Percentiles rank a stretch among this genome's conserved stretches.
These are phyloP conservation scores for Andrena bicolor DNA, from an alignment of 2,888 invertebrate species.

Conservation along the genomic window DNA sequence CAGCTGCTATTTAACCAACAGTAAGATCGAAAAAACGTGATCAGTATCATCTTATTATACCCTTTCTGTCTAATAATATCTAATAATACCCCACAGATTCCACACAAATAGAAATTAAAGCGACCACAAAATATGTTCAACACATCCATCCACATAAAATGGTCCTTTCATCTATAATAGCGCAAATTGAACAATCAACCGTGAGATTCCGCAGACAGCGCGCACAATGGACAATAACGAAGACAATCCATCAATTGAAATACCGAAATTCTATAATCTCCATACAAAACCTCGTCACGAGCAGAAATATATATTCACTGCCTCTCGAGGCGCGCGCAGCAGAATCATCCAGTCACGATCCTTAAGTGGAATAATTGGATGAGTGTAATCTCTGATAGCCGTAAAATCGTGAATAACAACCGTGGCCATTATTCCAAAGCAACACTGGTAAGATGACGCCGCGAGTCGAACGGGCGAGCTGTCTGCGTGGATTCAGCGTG, in stretches of 20 bases:
- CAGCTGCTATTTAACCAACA: too few species aligned
- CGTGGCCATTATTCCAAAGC: conserved; percentile 17
- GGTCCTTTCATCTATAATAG: too few species aligned
- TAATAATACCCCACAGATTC: too few species aligned
- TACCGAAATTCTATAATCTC: not conserved
- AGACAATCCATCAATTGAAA: not conserved
- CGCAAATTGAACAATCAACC: not conserved
- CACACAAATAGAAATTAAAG: too few species aligned
- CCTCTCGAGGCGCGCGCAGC: too few species aligned
- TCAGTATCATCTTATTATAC: too few species aligned
- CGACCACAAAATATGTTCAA: too few species aligned
- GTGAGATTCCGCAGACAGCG: not conserved
- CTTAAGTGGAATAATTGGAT: conserved; percentile 54
- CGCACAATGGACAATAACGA: not conserved
- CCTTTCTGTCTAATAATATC: too few species aligned
- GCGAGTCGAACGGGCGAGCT: not conserved
- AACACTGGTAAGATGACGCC: conserved; percentile 9
- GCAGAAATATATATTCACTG: conserved; percentile 15
- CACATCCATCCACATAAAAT: too few species aligned
- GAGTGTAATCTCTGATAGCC: conserved; percentile 52
- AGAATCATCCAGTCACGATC: conserved; percentile 30
- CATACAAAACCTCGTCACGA: not conserved
- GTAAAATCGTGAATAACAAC: conserved; percentile 43
- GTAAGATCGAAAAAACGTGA: too few species aligned
- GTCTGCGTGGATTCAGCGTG: not conserved